phyloP scores from a whole-genome alignment of 1,140 invertebrate species.

The Zaprionus nigranus region DNA sequence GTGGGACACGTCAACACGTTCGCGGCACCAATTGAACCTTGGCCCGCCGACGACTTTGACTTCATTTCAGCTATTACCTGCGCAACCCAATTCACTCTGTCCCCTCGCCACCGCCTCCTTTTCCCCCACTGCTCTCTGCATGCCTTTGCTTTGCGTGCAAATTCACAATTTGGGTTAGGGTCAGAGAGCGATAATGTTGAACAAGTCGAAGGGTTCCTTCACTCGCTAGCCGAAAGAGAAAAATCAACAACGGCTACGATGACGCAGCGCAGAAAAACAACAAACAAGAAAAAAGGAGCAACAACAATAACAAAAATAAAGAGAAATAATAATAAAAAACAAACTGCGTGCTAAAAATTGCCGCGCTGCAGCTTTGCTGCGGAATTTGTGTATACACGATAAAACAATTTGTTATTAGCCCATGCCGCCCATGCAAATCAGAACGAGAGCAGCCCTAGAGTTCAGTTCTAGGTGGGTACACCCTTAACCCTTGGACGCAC shows the following conservation, averaged over 20 bases:
- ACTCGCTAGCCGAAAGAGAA: background rate
- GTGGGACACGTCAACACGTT: constrained; percentile 47
- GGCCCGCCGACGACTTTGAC: constrained; percentile 69
- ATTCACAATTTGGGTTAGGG: constrained; percentile 81
- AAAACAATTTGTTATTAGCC: constrained; percentile 82
- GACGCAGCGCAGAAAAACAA: constrained; percentile 38
- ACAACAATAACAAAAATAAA: constrained; percentile 22
- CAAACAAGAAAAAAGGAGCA: background rate
- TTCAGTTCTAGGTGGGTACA: no score
- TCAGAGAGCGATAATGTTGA: constrained; percentile 78
- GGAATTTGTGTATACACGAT: constrained; percentile 81
- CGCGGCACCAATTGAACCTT: constrained; percentile 55
- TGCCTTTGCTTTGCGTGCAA: constrained; percentile 67
- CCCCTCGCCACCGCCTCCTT: constrained; percentile 1
- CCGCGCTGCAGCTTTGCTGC: constrained; percentile 63
- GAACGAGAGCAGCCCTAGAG: constrained; percentile 10
- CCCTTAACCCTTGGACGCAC: constrained; percentile 37
- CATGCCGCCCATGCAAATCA: constrained; percentile 63
- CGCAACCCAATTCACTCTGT: background rate
- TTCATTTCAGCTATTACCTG: constrained; percentile 54
- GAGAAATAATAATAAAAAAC: background rate
- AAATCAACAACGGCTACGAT: constrained; percentile 31
- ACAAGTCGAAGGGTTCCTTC: constrained; percentile 64
- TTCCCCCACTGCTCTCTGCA: constrained; percentile 2
- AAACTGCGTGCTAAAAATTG: constrained; percentile 69